A percentile compares a stretch with the other conserved stretches of the same genome.
Conservation (phyloP, 2,113 vertebrate genomes). For the Coptodon bakossiorum region DNA sequence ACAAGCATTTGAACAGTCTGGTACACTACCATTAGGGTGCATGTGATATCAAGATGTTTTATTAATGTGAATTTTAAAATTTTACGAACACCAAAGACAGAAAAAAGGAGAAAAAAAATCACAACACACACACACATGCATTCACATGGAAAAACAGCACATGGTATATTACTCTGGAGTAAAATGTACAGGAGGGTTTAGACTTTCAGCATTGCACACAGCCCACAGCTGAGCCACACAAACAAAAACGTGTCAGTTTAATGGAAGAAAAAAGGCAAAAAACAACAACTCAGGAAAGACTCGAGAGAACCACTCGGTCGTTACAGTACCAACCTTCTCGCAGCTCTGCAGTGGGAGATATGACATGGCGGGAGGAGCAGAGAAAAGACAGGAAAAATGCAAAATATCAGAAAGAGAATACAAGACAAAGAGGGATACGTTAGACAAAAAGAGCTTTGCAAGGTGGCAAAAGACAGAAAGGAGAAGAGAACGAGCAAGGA, state of each 20-base stretch:
- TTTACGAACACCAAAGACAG: conserved; percentile 47
- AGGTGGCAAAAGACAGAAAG: conserved; percentile 11
- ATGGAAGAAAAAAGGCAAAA: conserved; percentile 70
- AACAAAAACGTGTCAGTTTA: conserved; percentile 34
- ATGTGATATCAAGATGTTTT: conserved; percentile 52
- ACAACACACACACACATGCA: conserved; percentile 28
- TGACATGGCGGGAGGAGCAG: conserved; percentile 68
- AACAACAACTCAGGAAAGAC: conserved; percentile 64
- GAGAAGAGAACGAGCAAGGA: background rate
- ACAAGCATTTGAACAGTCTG: conserved; percentile 23
- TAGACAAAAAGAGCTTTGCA: conserved; percentile 8
- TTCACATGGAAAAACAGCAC: background rate
- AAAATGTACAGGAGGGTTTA: conserved; percentile 5
- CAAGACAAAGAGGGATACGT: conserved; percentile 38
- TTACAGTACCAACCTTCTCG: conserved; percentile 94
- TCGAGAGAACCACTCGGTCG: conserved; percentile 31
- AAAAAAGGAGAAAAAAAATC: background rate
- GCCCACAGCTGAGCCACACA: conserved; percentile 17
- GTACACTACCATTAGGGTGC: background rate
- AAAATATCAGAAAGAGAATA: conserved; percentile 36
- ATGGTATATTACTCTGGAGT: conserved; percentile 1
- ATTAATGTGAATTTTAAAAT: conserved; percentile 63
- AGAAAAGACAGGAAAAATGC: conserved; percentile 5
- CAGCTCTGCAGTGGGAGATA: conserved; percentile 77
- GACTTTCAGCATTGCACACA: conserved; percentile 1